Evolutionary conservation across 1,140 invertebrate species (phyloP), one percentile per base, ranked within the genome.

Genomic region (Pogonognathellus flavescens): DNA sequence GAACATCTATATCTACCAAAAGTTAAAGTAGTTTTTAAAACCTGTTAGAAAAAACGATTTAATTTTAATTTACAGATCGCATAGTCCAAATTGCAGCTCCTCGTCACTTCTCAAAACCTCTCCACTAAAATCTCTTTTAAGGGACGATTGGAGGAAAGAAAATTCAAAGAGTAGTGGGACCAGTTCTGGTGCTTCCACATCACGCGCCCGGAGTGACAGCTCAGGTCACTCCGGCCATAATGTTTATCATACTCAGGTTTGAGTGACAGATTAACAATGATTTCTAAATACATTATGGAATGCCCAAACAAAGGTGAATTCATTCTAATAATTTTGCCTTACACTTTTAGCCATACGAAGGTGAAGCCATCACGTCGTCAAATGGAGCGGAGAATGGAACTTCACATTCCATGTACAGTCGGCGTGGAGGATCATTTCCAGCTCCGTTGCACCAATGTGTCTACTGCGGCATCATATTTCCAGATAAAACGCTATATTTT

Each of bases 401-500:
- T 49, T 59, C 62, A 83, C 52, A 84, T 87, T 82, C 86, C 82
- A 72, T 84, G n/a, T 84, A 82, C 66, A 80, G 85, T 60, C 84
- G 86, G 13, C 86, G 88, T 49, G 84, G 83, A 18, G 16, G 55
- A 14, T 57, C 20, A 11, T 55, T 80, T 57, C 84, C 86, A 22
- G 83, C 88, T 22, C 83, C 85, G 25, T 66, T 88, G 25, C 92
- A 95, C 53, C 94, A 95, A 89, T 97, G 96, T 90, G 93, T 94
- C 20, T 97, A 96, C 90, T 99, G 98, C 91, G 95, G 96, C 87
- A 98, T 99, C 87, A 94, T 96, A 9, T 99, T 98, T 91, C 96
- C 96, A 1, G 97, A 99, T 92, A 95, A 96, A 89, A 98, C 97
- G 0, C 92, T 99, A 50, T 99, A 98, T 91, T 97, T 98, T 91